Percentiles rank a stretch among this genome's conserved stretches.
phyloP scores from a whole-genome alignment of 2,113 vertebrate species.

The Phalacrocorax brasilianus region DNA sequence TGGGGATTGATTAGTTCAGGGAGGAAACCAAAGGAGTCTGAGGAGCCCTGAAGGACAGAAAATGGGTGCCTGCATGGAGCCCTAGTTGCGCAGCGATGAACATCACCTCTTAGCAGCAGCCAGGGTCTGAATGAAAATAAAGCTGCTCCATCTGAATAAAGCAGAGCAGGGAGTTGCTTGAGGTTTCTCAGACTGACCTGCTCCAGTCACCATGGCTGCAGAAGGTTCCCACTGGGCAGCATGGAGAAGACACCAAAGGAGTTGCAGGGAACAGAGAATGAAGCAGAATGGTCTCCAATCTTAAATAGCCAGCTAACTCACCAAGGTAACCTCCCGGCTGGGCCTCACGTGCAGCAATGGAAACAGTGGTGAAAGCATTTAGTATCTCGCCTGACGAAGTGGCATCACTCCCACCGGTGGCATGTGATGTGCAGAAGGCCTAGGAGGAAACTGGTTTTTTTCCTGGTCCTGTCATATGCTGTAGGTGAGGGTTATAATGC shows the following conservation, averaged over 20 bases:
- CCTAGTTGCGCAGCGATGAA: background rate
- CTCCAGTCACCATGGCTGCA: background rate
- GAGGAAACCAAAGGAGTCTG: background rate
- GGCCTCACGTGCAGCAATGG: fast-evolving
- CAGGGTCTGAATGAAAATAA: background rate
- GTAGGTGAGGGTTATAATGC: background rate
- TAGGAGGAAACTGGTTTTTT: background rate
- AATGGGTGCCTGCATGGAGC: fast-evolving
- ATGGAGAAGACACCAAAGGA: background rate
- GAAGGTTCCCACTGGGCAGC: background rate
- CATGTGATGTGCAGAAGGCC: fast-evolving
- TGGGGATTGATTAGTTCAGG: too few species aligned
- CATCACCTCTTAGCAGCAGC: background rate
- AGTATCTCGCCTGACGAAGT: fast-evolving
- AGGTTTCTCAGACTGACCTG: background rate
- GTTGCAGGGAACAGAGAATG: background rate
- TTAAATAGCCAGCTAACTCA: background rate
- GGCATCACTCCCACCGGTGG: fast-evolving
- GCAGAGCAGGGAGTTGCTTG: background rate
- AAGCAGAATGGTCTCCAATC: background rate
- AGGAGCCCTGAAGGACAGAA: background rate
- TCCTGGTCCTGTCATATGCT: background rate
- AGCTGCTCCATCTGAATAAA: fast-evolving
- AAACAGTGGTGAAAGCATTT: fast-evolving
- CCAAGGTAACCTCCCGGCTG: fast-evolving